These are phyloP conservation scores for Aphaenogaster floridana DNA, from an alignment of 1,140 invertebrate genomes.

Conservation along the genomic window DNA sequence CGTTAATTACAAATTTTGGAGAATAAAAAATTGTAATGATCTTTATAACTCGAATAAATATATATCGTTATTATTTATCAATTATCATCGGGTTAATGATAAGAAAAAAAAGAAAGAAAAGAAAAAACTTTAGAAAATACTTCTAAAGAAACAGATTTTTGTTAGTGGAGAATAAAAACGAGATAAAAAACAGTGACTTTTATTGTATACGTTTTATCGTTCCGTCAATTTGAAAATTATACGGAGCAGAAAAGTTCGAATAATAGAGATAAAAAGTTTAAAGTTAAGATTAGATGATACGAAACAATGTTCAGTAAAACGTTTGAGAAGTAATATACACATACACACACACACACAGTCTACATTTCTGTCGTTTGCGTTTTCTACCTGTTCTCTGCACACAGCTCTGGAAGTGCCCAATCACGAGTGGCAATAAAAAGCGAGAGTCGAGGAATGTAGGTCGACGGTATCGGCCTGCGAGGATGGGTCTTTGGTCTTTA, in stretches of 20 bases:
- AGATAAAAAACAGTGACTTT: not conserved
- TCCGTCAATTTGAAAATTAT: not conserved
- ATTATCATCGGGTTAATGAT: not conserved
- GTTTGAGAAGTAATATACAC: not conserved
- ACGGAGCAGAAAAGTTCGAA: not conserved
- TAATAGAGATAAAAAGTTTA: constrained; percentile 19
- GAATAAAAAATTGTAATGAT: not conserved
- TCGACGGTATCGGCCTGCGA: constrained; percentile 54
- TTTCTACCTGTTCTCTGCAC: constrained; percentile 5
- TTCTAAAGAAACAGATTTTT: not conserved
- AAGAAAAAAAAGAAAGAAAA: not conserved
- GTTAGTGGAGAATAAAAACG: constrained; percentile 5
- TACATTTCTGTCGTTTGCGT: constrained; percentile 1
- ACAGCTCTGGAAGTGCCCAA: constrained; percentile 1
- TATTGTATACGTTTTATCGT: constrained; percentile 10
- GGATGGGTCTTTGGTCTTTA: constrained; percentile 65
- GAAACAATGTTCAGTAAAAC: constrained; percentile 37
- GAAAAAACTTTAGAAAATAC: not conserved
- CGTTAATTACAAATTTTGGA: not conserved
- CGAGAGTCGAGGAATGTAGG: constrained; percentile 68
- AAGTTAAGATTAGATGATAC: constrained; percentile 8
- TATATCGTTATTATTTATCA: not conserved
- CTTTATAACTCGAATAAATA: not conserved
- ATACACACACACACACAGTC: not conserved
- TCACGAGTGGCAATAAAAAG: constrained; percentile 38